Evolutionary conservation across 2,113 vertebrate genomes (phyloP).

Genomic region (Ammodytes marinus): DNA sequence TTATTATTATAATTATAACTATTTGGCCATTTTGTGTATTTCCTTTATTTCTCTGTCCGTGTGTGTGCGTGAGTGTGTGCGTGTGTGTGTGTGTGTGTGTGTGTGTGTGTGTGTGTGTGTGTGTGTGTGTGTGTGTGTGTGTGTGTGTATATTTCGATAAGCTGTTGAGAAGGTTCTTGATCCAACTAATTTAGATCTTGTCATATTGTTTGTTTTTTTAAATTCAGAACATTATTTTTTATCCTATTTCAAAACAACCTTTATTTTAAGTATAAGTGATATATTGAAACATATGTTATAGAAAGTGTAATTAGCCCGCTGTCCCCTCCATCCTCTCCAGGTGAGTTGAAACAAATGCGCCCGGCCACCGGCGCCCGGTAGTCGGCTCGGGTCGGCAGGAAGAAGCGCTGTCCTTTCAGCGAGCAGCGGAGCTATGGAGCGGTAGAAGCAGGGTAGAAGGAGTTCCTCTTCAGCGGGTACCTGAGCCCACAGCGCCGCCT

Average conservation of each 20-base stretch:
- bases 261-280: neutral
- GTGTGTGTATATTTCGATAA: neutral
- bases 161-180: too few species aligned
- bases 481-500: conserved; percentile 82
- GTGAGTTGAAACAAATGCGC: neutral
- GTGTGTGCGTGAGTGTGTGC: conserved; percentile 12
- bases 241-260: neutral
- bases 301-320: neutral
- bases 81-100: neutral
- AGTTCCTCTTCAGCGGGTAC: conserved; percentile 50
- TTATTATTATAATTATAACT: too few species aligned
- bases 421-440: conserved; percentile 54
- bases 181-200: neutral
- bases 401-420: conserved; percentile 27
- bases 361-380: conserved; percentile 13
- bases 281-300: neutral
- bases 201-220: neutral
- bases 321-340: neutral
- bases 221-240: too few species aligned
- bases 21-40: neutral
- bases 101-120: neutral
- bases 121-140: neutral
- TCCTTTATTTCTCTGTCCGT: neutral
- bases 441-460: conserved; percentile 28
- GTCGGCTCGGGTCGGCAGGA: conserved; percentile 38